Evolutionary conservation across 2,113 vertebrate species (phyloP).

Genomic region (Burhinus bistriatus): DNA sequence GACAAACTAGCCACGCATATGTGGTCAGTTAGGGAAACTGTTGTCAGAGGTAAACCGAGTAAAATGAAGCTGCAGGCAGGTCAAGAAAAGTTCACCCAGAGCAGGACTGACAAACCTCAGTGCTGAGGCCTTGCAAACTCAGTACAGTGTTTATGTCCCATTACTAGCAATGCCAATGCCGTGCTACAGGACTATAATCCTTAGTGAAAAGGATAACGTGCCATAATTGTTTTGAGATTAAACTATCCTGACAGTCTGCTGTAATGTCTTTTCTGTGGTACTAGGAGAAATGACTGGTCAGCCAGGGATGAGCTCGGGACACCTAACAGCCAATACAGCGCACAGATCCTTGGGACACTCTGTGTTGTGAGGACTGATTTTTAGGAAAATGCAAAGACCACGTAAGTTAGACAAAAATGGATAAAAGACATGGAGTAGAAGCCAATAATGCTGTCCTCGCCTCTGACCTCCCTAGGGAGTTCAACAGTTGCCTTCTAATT

Average conservation of each 20-base stretch:
- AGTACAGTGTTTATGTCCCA: fast-evolving
- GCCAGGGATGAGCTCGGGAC: background rate
- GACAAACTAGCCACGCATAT: background rate
- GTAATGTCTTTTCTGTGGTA: background rate
- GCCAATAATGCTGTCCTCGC: background rate
- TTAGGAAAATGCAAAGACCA: background rate
- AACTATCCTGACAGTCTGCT: background rate
- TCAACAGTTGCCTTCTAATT: background rate
- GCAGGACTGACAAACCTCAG: background rate
- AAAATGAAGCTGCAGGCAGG: background rate
- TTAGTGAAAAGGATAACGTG: background rate
- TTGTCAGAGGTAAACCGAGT: background rate
- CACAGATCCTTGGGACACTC: background rate
- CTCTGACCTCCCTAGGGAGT: background rate
- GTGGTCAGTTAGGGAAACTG: background rate
- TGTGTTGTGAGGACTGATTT: background rate
- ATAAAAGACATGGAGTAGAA: background rate
- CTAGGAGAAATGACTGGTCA: background rate
- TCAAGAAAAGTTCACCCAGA: background rate
- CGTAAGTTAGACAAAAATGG: background rate
- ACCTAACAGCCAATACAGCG: background rate
- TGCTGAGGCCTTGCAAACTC: background rate
- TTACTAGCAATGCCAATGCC: background rate
- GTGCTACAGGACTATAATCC: fast-evolving
- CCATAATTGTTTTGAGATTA: background rate